These are phyloP conservation scores for Papilio helenus DNA, from an alignment of 1,140 invertebrate species.

Conservation along the genomic window DNA sequence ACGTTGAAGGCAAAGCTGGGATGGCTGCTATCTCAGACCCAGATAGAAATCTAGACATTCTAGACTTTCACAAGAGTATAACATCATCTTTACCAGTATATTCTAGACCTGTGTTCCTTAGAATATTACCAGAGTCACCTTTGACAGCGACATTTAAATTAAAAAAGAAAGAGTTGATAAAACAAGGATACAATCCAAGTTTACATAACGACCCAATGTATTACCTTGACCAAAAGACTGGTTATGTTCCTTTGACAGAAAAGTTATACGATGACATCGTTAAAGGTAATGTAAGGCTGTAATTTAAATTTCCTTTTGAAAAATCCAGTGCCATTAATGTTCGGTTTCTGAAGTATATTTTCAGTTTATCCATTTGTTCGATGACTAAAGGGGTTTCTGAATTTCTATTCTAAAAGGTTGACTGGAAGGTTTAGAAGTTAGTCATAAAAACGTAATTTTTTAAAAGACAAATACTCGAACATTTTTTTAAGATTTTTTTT, in stretches of 20 bases:
- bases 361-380: not conserved
- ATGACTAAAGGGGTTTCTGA: too few relatives aligned
- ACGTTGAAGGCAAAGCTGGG: slow-evolving; percentile 95
- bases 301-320: slow-evolving; percentile 8
- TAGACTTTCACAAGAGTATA: slow-evolving; percentile 85
- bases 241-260: slow-evolving; percentile 86
- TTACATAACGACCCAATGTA: slow-evolving; percentile 88
- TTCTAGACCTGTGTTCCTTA: slow-evolving; percentile 94
- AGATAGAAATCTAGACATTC: slow-evolving; percentile 86
- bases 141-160: slow-evolving; percentile 96
- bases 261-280: slow-evolving; percentile 87
- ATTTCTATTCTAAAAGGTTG: too few relatives aligned
- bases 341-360: too few relatives aligned
- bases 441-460: too few relatives aligned
- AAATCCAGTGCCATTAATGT: not conserved
- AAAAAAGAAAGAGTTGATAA: slow-evolving; percentile 92
- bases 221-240: slow-evolving; percentile 86
- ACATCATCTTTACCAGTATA: slow-evolving; percentile 90
- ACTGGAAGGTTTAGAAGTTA: too few relatives aligned
- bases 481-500: too few relatives aligned
- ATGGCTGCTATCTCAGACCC: slow-evolving; percentile 97
- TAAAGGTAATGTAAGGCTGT: slow-evolving; percentile 72
- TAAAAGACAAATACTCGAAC: too few relatives aligned
- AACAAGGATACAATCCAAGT: slow-evolving; percentile 89
- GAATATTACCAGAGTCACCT: slow-evolving; percentile 90